Evolutionary conservation across 2,797 vertebrate species (phyloP), one percentile per base, ranked within the genome.

Genomic region (Xiphorhynchus erythropygius): DNA sequence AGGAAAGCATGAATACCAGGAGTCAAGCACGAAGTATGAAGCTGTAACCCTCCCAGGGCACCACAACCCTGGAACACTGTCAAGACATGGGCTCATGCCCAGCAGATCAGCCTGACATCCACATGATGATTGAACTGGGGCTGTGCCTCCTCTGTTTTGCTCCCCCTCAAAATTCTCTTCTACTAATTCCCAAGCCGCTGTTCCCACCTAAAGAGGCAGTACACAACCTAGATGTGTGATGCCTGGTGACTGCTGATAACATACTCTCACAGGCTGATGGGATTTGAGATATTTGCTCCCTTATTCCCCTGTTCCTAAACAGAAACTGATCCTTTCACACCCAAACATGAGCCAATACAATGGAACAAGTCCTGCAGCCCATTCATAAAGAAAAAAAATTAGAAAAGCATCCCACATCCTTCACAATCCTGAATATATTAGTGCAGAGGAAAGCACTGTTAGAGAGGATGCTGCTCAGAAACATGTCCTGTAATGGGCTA

Each of bases 211-310:
- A 41, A 24, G 4, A 79, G 30, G 10, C 22, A 11, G 4, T n/a
- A 18, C 7, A 59, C 28, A 41, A 11, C 41, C 19, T 27, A 27
- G 37, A 76, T 11, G 15, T 2, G 0, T 0, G 1, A 13, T 37
- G 9, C 24, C n/a, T 50, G 30, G 7, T 74, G 21, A 23, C 32
- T 33, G 28, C n/a, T 5, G 13, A 23, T 25, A 69, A 16, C 1
- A 1, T 2, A 0, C 16, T n/a, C 7, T 63, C 17, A 18, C 17
- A 63, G 5, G 37, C 9, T 55, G 53, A 28, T 55, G 16, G 4
- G 1, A 10, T 84, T 82, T 76, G 55, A 41, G 28, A 21, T 23
- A 9, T 25, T 44, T 70, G 9, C 49, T 79, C 5, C 42, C 10
- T 63, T 62, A 35, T 37, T 82, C 1, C 17, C 8, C 16, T n/a